Percentiles rank a stretch among this genome's conserved stretches.
Conservation (phyloP, 2,797 vertebrate species). For the Hippopotamyrus pictus region DNA sequence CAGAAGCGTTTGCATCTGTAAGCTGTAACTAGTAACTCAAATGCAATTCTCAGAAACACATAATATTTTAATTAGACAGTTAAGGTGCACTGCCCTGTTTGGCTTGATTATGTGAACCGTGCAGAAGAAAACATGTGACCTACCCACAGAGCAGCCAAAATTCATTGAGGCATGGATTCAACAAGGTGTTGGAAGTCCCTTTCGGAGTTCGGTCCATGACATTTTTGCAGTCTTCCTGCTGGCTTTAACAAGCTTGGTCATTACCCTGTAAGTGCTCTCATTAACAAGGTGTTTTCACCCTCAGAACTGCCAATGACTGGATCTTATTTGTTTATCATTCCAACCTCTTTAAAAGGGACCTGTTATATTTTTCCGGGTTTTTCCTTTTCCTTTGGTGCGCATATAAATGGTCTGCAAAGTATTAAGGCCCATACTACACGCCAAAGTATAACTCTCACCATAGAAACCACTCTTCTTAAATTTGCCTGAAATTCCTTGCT, state of each 20-base stretch:
- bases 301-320: neutral
- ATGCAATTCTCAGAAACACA: neutral
- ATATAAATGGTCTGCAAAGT: neutral
- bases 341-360: neutral
- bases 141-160: neutral
- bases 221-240: neutral
- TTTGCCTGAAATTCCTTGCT: neutral
- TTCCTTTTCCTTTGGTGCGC: neutral
- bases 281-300: neutral
- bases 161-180: neutral
- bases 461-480: neutral
- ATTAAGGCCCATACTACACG: neutral
- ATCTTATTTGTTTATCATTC: neutral
- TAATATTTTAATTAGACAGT: constrained; percentile 9
- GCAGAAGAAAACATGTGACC: neutral
- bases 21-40: neutral
- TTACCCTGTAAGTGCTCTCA: neutral
- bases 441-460: neutral
- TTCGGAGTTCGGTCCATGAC: neutral
- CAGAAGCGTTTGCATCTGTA: neutral
- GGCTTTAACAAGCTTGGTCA: neutral
- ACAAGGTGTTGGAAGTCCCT: neutral
- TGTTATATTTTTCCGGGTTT: neutral
- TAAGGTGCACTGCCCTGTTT: neutral
- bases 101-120: neutral